Conservation (phyloP, 1,140 invertebrate species). For the Drepana arcuata region DNA sequence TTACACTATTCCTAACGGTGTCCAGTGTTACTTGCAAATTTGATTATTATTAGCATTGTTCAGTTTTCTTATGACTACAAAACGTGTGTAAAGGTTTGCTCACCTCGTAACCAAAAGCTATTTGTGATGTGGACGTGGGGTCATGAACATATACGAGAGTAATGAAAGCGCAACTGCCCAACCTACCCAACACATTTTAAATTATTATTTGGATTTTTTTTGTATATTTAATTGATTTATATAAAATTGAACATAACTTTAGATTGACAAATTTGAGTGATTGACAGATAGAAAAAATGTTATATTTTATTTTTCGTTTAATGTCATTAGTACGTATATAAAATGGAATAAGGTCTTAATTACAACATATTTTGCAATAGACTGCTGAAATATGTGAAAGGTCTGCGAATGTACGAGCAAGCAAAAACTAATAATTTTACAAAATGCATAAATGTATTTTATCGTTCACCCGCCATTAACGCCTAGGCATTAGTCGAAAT, state of each 20-base stretch:
- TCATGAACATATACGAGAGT: slow-evolving; percentile 31
- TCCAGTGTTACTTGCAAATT: too few species aligned
- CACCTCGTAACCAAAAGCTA: too few species aligned
- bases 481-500: slow-evolving; percentile 20
- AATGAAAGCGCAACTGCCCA: slow-evolving; percentile 40
- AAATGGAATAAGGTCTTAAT: background rate
- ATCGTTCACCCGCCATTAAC: slow-evolving; percentile 36
- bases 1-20: too few species aligned
- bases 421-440: slow-evolving; percentile 15
- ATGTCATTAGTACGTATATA: background rate
- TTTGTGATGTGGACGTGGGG: slow-evolving; percentile 14
- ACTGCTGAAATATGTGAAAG: background rate
- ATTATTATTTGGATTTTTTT: slow-evolving; percentile 7
- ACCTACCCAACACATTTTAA: slow-evolving; percentile 44
- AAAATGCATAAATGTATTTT: slow-evolving; percentile 36
- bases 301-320: background rate
- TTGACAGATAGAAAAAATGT: background rate
- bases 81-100: too few species aligned
- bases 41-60: too few species aligned
- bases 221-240: slow-evolving; percentile 8
- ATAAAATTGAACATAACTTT: slow-evolving; percentile 4
- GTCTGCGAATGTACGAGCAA: background rate
- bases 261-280: background rate
- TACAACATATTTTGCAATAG: background rate
- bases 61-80: too few species aligned